A percentile compares a stretch with the other conserved stretches of the same genome.
These are phyloP conservation scores for Scomber japonicus DNA, from an alignment of 2,113 vertebrate species.

Conservation along the genomic window DNA sequence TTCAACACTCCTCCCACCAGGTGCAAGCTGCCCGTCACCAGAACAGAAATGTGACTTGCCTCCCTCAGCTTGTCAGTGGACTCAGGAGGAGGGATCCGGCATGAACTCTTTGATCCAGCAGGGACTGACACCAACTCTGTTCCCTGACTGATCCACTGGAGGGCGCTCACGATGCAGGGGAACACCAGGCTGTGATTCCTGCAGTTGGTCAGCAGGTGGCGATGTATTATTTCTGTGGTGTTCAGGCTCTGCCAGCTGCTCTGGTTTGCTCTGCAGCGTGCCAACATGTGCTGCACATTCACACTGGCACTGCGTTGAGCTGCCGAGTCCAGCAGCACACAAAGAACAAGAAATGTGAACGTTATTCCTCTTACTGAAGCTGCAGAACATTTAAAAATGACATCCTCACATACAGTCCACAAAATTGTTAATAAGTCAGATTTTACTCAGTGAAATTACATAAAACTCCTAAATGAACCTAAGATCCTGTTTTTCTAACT, in stretches of 20 bases:
- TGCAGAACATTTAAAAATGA: too few species aligned
- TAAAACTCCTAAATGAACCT: too few species aligned
- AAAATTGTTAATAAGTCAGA: too few species aligned
- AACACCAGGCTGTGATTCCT: slow-evolving; percentile 82
- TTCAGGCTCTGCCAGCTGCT: slow-evolving; percentile 79
- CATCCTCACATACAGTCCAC: too few species aligned
- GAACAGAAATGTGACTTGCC: slow-evolving; percentile 79
- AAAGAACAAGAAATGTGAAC: too few species aligned
- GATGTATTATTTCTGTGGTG: slow-evolving; percentile 60
- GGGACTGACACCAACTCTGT: slow-evolving; percentile 64
- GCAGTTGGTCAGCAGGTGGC: slow-evolving; percentile 71
- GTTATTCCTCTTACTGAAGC: too few species aligned
- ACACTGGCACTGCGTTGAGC: slow-evolving; percentile 89
- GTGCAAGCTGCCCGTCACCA: slow-evolving; percentile 89
- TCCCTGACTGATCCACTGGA: slow-evolving; percentile 87
- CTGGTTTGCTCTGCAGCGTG: slow-evolving; percentile 88
- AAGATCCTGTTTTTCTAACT: too few species aligned
- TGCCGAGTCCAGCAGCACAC: slow-evolving; percentile 36
- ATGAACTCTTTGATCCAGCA: slow-evolving; percentile 52
- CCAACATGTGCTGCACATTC: slow-evolving; percentile 86
- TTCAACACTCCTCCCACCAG: slow-evolving; percentile 86
- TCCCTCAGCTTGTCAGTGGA: slow-evolving; percentile 79
- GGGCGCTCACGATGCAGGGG: slow-evolving; percentile 87
- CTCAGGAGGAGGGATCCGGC: slow-evolving; percentile 10
- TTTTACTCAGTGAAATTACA: too few species aligned